phyloP scores from a whole-genome alignment of 2,797 vertebrate genomes.

The Bovichtus diacanthus region DNA sequence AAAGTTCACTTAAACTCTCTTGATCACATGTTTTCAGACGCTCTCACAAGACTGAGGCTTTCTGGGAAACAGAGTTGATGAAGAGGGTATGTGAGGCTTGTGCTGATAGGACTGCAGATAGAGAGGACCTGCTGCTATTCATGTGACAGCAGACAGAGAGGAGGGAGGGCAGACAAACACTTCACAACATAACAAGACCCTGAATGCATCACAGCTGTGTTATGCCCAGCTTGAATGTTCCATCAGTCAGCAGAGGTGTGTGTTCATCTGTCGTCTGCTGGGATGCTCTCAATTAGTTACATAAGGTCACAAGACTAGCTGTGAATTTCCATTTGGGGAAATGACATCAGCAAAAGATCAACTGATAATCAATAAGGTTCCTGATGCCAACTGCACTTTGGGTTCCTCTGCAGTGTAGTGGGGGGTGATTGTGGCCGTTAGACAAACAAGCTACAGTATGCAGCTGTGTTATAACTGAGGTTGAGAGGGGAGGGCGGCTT shows the following conservation, averaged over 20 bases:
- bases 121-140: constrained; percentile 22
- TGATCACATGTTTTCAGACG: constrained; percentile 37
- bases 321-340: constrained; percentile 43
- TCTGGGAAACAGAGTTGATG: constrained; percentile 6
- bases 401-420: constrained; percentile 1
- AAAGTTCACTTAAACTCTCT: constrained; percentile 45
- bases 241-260: constrained; percentile 38
- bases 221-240: constrained; percentile 13
- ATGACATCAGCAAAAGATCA: constrained; percentile 54
- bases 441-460: constrained; percentile 19
- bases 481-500: constrained; percentile 33
- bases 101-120: constrained; percentile 17
- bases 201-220: constrained; percentile 18
- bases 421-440: not conserved
- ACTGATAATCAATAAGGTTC: constrained; percentile 38
- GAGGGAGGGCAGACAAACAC: not conserved
- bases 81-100: constrained; percentile 10
- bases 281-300: constrained; percentile 24
- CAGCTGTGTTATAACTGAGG: constrained; percentile 35
- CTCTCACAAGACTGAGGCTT: constrained; percentile 22
- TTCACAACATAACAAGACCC: not conserved
- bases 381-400: constrained; percentile 3
- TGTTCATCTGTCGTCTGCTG: not conserved
- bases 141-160: constrained; percentile 25
- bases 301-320: constrained; percentile 27